These are phyloP conservation scores for Fragum fragum DNA, from an alignment of 2,888 invertebrate genomes.

Conservation along the genomic window DNA sequence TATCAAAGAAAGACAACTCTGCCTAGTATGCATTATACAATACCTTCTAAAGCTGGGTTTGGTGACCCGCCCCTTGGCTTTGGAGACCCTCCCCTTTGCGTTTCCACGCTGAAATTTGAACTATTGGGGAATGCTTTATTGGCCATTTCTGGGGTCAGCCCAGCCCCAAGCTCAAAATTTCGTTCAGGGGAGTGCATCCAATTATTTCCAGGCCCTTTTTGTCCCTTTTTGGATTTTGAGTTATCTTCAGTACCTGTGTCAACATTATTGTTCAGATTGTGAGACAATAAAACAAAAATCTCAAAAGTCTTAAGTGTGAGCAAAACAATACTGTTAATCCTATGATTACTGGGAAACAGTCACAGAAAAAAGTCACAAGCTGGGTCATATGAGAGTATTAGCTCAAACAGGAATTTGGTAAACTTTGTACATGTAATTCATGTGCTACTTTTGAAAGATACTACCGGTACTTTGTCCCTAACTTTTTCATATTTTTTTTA, in stretches of 20 bases:
- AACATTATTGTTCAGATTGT: not conserved
- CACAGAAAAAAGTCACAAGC: too few species aligned
- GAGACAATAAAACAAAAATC: not conserved
- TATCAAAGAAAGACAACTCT: slow-evolving; percentile 1
- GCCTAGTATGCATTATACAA: slow-evolving; percentile 28
- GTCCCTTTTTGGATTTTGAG: slow-evolving; percentile 51
- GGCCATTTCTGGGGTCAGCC: slow-evolving; percentile 33
- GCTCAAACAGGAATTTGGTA: too few species aligned
- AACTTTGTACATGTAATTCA: too few species aligned
- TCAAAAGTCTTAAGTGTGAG: not conserved
- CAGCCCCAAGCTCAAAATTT: slow-evolving; percentile 60
- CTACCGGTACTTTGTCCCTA: too few species aligned
- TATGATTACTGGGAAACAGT: too few species aligned
- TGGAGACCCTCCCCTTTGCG: slow-evolving; percentile 5
- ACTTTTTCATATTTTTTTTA: too few species aligned
- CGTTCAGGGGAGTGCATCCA: slow-evolving; percentile 67
- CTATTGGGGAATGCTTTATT: slow-evolving; percentile 14
- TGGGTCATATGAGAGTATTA: too few species aligned
- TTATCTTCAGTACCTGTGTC: slow-evolving; percentile 39
- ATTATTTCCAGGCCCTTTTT: slow-evolving; percentile 55
- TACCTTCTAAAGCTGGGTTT: slow-evolving; percentile 42
- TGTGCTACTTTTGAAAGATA: too few species aligned
- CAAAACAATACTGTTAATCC: not conserved
- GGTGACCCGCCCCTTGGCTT: slow-evolving; percentile 4
- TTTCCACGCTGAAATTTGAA: slow-evolving; percentile 1